A percentile compares a stretch with the other conserved stretches of the same genome.
Conservation (phyloP, 2,888 invertebrate species). For the Subacronicta megacephala region DNA sequence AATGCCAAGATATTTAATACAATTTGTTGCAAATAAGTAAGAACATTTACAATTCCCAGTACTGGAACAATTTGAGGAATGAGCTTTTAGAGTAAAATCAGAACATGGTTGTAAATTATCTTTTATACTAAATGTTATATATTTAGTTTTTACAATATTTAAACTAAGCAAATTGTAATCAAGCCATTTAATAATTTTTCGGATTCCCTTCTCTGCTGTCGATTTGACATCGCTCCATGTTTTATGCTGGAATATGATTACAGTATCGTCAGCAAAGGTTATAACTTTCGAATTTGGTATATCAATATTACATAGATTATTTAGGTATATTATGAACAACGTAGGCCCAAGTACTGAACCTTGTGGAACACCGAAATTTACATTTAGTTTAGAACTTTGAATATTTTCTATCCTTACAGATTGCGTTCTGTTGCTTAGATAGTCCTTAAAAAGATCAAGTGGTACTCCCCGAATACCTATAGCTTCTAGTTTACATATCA, state of each 20-base stretch:
- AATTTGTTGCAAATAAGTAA: background rate
- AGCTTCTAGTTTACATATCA: background rate
- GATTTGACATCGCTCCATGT: constrained; percentile 9
- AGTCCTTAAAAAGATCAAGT: constrained; percentile 7
- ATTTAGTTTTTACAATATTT: constrained; percentile 9
- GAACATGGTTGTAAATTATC: constrained; percentile 7
- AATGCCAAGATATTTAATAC: constrained; percentile 6
- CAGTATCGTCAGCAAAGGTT: constrained; percentile 13
- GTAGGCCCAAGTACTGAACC: constrained; percentile 12
- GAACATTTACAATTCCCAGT: background rate
- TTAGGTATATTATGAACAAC: constrained; percentile 7
- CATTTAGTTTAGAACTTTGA: background rate
- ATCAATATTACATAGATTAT: constrained; percentile 9
- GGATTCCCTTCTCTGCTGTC: constrained; percentile 7
- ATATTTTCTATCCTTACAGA: constrained; percentile 4
- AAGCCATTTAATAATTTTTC: constrained; percentile 11
- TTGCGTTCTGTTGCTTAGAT: constrained; percentile 7
- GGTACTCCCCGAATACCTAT: constrained; percentile 9
- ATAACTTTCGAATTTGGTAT: constrained; percentile 4
- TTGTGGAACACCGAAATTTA: constrained; percentile 8
- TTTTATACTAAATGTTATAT: constrained; percentile 8
- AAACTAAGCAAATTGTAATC: constrained; percentile 9
- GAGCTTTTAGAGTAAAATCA: constrained; percentile 7
- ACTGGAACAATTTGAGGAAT: background rate
- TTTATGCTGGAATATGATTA: constrained; percentile 8